phyloP scores from a whole-genome alignment of 2,888 invertebrate species.

The Conistra vaccinii region DNA sequence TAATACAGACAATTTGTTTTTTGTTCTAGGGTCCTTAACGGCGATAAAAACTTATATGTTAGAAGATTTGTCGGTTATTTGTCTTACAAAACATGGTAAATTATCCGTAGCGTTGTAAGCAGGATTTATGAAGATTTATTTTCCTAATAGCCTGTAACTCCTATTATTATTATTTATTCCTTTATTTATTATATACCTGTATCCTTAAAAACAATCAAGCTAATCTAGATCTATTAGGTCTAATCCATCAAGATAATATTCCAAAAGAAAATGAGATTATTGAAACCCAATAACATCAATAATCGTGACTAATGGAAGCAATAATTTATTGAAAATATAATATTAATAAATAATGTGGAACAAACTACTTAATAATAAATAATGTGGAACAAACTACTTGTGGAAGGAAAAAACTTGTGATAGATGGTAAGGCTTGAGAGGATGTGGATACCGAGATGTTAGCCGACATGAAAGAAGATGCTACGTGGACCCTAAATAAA shows the following conservation, averaged over 20 bases:
- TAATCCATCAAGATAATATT: background rate
- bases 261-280: background rate
- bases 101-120: background rate
- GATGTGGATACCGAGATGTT: background rate
- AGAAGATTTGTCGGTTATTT: background rate
- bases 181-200: too few species aligned
- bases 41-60: background rate
- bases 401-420: too few species aligned
- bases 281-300: background rate
- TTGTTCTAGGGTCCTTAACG: background rate
- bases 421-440: too few species aligned
- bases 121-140: background rate
- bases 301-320: background rate
- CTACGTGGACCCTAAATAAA: background rate
- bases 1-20: background rate
- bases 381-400: background rate
- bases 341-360: background rate
- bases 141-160: background rate
- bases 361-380: background rate
- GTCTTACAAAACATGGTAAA: background rate
- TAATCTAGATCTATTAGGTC: background rate
- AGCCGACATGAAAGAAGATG: too few species aligned
- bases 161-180: background rate
- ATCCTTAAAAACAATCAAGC: background rate
- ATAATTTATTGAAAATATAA: background rate